These are phyloP conservation scores for Panurus biarmicus DNA, from an alignment of 2,113 vertebrate genomes.

Conservation along the genomic window DNA sequence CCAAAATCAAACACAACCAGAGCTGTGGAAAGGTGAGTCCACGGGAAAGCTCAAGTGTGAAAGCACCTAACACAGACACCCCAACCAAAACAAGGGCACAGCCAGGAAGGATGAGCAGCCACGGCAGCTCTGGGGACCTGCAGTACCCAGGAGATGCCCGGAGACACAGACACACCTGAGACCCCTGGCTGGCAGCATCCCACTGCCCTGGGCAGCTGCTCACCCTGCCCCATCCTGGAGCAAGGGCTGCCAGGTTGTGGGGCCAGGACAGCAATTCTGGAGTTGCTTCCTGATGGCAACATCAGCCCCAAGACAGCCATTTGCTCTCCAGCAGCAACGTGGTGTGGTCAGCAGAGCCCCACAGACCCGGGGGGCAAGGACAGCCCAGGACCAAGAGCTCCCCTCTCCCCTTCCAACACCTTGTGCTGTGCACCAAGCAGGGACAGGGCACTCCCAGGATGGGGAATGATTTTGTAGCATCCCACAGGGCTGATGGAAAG, in stretches of 20 bases:
- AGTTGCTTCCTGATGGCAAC: not conserved
- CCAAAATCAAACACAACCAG: not conserved
- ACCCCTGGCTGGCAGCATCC: not conserved
- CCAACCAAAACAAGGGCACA: not conserved
- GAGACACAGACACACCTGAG: rapidly evolving
- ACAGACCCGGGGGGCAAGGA: rapidly evolving
- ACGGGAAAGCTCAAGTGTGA: rapidly evolving
- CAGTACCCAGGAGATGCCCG: not conserved
- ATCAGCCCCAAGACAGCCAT: not conserved
- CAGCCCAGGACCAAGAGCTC: not conserved
- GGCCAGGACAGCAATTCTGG: not conserved
- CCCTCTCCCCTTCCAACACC: not conserved
- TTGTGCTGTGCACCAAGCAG: not conserved
- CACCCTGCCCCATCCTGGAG: not conserved
- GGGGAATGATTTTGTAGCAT: not conserved
- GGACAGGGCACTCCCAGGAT: not conserved
- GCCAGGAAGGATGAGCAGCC: not conserved
- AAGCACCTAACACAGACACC: not conserved
- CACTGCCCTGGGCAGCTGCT: rapidly evolving
- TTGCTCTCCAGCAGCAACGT: not conserved
- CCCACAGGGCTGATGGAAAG: not conserved
- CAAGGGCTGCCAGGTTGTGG: rapidly evolving
- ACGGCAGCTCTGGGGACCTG: not conserved
- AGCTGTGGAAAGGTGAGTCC: not conserved
- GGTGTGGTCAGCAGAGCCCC: not conserved